Percentiles rank a stretch among this genome's conserved stretches.
These are phyloP conservation scores for Corythornis madagascariensis DNA, from an alignment of 2,113 vertebrate species.

Conservation along the genomic window DNA sequence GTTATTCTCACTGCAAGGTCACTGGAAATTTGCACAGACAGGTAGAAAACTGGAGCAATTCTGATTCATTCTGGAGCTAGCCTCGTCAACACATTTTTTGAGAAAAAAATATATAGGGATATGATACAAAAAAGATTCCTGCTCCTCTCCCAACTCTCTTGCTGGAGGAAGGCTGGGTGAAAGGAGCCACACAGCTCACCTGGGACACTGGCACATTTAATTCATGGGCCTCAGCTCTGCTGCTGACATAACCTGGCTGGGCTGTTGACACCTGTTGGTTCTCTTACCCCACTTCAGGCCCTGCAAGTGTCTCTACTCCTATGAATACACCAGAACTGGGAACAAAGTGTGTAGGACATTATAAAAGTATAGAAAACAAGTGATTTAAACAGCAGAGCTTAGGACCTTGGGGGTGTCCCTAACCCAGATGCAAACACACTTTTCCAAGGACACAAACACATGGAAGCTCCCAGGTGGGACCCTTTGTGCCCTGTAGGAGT, in stretches of 20 bases:
- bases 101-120: background rate
- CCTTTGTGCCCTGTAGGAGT: background rate
- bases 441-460: background rate
- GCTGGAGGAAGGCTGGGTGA: background rate
- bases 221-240: background rate
- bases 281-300: background rate
- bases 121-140: background rate
- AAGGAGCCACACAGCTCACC: background rate
- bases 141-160: accelerated
- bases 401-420: background rate
- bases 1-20: background rate
- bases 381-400: background rate
- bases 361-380: background rate
- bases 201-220: background rate
- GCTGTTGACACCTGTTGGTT: background rate
- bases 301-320: background rate
- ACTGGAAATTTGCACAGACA: background rate
- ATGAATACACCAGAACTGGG: background rate
- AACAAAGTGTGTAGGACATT: background rate
- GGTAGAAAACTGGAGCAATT: background rate
- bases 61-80: background rate
- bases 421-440: background rate
- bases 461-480: background rate
- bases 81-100: background rate
- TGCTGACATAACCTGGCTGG: background rate